Evolutionary conservation across 1,140 invertebrate species (phyloP).

Genomic region (Achroia grisella): DNA sequence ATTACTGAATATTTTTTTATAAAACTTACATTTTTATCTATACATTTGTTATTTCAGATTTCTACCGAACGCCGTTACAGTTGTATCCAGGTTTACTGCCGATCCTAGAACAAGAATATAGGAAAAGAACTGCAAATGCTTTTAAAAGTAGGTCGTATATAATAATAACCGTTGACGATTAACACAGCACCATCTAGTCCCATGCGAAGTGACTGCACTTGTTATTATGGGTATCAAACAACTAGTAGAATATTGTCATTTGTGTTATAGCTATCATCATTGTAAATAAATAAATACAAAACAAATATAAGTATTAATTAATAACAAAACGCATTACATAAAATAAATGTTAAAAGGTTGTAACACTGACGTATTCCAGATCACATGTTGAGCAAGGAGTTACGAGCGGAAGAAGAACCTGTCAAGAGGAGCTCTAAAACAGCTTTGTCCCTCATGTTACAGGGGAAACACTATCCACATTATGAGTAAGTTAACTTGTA

Average conservation of each 20-base stretch:
- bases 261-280: too few species aligned
- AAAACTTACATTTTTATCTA: background rate
- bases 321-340: too few species aligned
- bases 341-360: too few species aligned
- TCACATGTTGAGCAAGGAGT: constrained; percentile 47
- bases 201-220: too few species aligned
- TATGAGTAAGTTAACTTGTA: constrained; percentile 26
- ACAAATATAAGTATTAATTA: too few species aligned
- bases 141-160: constrained; percentile 59
- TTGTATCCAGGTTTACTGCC: constrained; percentile 35
- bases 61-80: constrained; percentile 47
- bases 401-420: constrained; percentile 10
- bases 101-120: constrained; percentile 36
- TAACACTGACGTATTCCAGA: constrained; percentile 24
- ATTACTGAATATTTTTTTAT: background rate
- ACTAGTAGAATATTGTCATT: too few species aligned
- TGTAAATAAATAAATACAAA: too few species aligned
- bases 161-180: too few species aligned
- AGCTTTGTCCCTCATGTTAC: constrained; percentile 46
- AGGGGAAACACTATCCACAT: constrained; percentile 38
- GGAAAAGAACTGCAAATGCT: constrained; percentile 44
- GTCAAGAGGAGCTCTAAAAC: constrained; percentile 49
- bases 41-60: constrained; percentile 31
- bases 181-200: too few species aligned
- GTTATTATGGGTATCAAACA: background rate